Evolutionary conservation across 1,140 invertebrate genomes (phyloP), one percentile per base, ranked within the genome.

Genomic region (Brachionus rotundiformis): DNA sequence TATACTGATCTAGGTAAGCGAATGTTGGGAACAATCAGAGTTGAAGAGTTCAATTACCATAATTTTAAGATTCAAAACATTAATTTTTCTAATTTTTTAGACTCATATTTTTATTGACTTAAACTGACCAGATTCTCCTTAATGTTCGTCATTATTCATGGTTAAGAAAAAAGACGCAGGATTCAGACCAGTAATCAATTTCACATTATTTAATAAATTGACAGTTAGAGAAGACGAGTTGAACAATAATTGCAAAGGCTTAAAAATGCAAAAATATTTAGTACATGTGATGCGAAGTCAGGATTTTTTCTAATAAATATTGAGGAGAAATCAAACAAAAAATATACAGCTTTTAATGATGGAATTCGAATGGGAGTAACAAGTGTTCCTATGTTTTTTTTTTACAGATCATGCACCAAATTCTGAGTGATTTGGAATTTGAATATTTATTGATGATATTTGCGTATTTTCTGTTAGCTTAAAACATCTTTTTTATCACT

Each of bases 401-500:
- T 83, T n/a, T n/a, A 73, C 16, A 65, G 0, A 75, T 81, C 11
- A 84, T 84, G 83, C 10, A 77, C 5, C 16, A 23, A n/a, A 84
- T 90, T 3, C 83, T 89, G 0, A 81, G 82, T 25, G 84, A 84
- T 4, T 31, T 85, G 1, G 10, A 80, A 2, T 82, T 77, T 47
- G 49, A 5, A 84, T 87, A 0, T 91, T 89, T 75, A 49, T 90
- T 0, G 89, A 90, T 83, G 90, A 91, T 77, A 84, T 90, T 3
- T 81, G 90, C 1, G 82, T 90, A 8, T 84, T 85, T 23, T 85
- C 84, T 1, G 82, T 83, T 3, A 84, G 83, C 3, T 85, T 85
- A 33, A 85, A 89, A 3, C 83, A 87, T 8, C 89, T 90, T 82
- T 44, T 90, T 0, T 39, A 82, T 23, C 63, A 87, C 23, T 44